These are phyloP conservation scores for Echinops telfairi DNA, from an alignment of 2,113 vertebrate genomes.

Conservation along the genomic window DNA sequence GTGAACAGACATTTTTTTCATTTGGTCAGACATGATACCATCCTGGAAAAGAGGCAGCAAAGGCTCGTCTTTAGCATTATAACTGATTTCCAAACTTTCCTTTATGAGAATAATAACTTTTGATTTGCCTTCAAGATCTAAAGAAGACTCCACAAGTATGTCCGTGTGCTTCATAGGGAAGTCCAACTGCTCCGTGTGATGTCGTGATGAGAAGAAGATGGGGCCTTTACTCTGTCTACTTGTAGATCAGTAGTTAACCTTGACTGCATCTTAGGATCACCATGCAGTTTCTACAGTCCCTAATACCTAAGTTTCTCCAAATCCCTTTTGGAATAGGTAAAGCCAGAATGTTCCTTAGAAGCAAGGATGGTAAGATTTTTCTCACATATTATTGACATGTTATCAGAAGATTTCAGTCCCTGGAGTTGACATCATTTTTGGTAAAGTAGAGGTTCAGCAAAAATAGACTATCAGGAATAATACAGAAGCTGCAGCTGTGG, in stretches of 20 bases:
- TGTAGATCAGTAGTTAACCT: background rate
- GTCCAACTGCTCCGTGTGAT: background rate
- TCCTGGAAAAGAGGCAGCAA: background rate
- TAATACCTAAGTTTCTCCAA: background rate
- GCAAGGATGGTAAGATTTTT: too few species aligned
- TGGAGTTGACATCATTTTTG: too few species aligned
- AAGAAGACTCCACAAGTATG: background rate
- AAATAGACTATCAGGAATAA: too few species aligned
- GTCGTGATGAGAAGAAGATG: background rate
- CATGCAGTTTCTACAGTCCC: background rate
- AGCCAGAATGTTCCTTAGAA: too few species aligned
- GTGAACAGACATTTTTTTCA: background rate
- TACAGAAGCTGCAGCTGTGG: too few species aligned
- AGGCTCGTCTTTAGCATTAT: background rate
- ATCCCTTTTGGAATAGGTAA: too few species aligned
- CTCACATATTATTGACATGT: too few species aligned
- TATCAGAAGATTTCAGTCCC: too few species aligned
- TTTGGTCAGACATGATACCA: background rate
- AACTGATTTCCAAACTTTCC: background rate
- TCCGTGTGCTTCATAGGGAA: background rate
- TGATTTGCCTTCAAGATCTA: background rate
- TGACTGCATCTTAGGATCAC: background rate
- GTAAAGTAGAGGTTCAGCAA: too few species aligned
- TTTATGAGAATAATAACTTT: background rate
- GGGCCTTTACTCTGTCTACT: background rate